Evolutionary conservation across 1,140 invertebrate species (phyloP).

Genomic region (Trachelipus rathkii): DNA sequence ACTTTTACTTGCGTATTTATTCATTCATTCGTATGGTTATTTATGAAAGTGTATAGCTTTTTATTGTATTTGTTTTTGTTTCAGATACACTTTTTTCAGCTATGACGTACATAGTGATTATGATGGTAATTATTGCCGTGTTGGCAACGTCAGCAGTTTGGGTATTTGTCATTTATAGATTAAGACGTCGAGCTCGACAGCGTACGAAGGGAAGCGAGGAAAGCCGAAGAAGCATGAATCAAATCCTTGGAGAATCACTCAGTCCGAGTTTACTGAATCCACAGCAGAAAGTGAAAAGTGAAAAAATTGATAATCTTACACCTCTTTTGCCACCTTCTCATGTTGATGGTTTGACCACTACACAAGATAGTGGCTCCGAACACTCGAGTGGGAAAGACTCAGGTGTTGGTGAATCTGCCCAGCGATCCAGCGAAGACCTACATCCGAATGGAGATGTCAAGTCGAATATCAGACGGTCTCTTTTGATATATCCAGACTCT

Average conservation of each 20-base stretch:
- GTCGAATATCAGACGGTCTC: neutral
- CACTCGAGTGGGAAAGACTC: conserved; percentile 58
- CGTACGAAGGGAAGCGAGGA: neutral
- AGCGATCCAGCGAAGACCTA: conserved; percentile 59
- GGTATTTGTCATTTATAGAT: conserved; percentile 88
- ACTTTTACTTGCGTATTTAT: no score
- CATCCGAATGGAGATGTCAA: conserved; percentile 38
- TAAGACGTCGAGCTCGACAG: conserved; percentile 58
- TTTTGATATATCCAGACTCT: neutral
- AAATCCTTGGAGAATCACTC: conserved; percentile 29
- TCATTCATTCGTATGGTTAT: no score
- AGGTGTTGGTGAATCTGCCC: conserved; percentile 63
- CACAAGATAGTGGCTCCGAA: conserved; percentile 52
- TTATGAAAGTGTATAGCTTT: no score
- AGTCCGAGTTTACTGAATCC: conserved; percentile 17
- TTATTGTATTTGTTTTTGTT: conserved; percentile 23
- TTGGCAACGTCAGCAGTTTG: conserved; percentile 83
- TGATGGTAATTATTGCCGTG: conserved; percentile 82
- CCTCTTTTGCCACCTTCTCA: conserved; percentile 5
- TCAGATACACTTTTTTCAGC: conserved; percentile 22
- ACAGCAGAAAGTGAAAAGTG: neutral
- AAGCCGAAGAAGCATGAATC: conserved; percentile 1
- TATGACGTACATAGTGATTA: conserved; percentile 64
- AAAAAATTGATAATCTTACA: neutral
- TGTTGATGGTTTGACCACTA: conserved; percentile 12